phyloP scores from a whole-genome alignment of 1,140 invertebrate genomes.

The Ectropis grisescens region DNA sequence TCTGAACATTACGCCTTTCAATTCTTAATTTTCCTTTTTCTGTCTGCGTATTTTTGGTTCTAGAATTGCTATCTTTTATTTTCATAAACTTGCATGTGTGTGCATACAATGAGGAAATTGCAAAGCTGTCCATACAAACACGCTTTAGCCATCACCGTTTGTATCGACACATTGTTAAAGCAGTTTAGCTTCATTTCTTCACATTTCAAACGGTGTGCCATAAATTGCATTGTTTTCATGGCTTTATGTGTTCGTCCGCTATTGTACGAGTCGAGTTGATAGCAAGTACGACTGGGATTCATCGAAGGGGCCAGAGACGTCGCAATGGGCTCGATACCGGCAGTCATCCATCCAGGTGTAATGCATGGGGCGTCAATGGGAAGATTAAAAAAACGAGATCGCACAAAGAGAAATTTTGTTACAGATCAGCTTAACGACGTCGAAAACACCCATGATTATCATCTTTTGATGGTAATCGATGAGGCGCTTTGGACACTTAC shows the following conservation, averaged over 20 bases:
- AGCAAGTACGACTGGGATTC: too few relatives aligned
- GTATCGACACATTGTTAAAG: too few relatives aligned
- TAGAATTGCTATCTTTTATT: constrained; percentile 17
- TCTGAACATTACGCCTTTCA: neutral
- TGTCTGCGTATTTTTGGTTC: constrained; percentile 17
- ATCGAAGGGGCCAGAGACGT: too few relatives aligned
- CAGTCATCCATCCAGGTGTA: constrained; percentile 21
- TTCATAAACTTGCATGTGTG: constrained; percentile 19
- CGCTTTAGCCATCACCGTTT: constrained; percentile 6
- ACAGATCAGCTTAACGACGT: constrained; percentile 68
- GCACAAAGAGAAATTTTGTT: constrained; percentile 67
- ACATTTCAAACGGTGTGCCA: neutral
- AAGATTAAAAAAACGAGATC: constrained; percentile 40
- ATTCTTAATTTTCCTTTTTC: constrained; percentile 15
- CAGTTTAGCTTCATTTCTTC: too few relatives aligned
- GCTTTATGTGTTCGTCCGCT: constrained; percentile 19
- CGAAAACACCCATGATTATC: constrained; percentile 69
- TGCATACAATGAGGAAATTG: constrained; percentile 7
- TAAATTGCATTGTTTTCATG: constrained; percentile 3
- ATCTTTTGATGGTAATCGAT: constrained; percentile 67
- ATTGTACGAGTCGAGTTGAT: too few relatives aligned
- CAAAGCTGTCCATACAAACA: constrained; percentile 20
- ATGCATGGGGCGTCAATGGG: constrained; percentile 41
- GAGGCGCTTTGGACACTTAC: constrained; percentile 55
- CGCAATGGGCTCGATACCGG: too few relatives aligned